Evolutionary conservation across 1,140 invertebrate genomes (phyloP).

Genomic region (Heliconius hewitsoni): DNA sequence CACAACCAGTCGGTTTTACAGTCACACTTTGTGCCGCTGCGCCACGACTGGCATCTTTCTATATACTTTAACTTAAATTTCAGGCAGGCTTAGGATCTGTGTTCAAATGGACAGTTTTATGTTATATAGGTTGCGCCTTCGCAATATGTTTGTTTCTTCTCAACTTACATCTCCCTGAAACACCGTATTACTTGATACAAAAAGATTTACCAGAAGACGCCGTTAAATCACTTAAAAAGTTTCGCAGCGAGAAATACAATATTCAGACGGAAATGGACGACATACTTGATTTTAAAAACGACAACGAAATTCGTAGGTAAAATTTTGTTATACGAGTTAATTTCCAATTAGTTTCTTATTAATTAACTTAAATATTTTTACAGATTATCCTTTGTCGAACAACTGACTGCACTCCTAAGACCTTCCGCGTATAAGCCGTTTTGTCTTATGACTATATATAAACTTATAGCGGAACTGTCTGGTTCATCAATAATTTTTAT

Average conservation of each 20-base stretch:
- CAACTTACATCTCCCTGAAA: conserved; percentile 53
- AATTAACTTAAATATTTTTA: conserved; percentile 26
- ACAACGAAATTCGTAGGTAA: conserved; percentile 56
- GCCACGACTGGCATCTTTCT: too few relatives aligned
- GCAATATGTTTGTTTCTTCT: conserved; percentile 38
- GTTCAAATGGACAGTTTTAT: conserved; percentile 48
- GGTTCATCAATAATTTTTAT: conserved; percentile 46
- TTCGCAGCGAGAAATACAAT: conserved; percentile 46
- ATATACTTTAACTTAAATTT: conserved; percentile 30
- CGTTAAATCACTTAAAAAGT: conserved; percentile 37
- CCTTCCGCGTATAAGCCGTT: conserved; percentile 49
- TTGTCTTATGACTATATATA: conserved; percentile 43
- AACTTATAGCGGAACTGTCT: conserved; percentile 42
- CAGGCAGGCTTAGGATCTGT: conserved; percentile 52
- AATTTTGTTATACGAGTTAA: conserved; percentile 16
- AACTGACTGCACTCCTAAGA: conserved; percentile 37
- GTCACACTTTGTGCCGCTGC: too few relatives aligned
- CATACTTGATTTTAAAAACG: conserved; percentile 51
- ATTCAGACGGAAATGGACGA: conserved; percentile 50
- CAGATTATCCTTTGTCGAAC: conserved; percentile 46
- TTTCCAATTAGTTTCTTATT: conserved; percentile 8
- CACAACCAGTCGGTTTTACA: too few relatives aligned
- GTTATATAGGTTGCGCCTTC: conserved; percentile 42
- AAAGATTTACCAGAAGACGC: conserved; percentile 42
- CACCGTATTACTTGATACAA: conserved; percentile 58